A percentile compares a stretch with the other conserved stretches of the same genome.
These are phyloP conservation scores for Cercopithecus mitis DNA, from an alignment of 2,797 vertebrate genomes.

Conservation along the genomic window DNA sequence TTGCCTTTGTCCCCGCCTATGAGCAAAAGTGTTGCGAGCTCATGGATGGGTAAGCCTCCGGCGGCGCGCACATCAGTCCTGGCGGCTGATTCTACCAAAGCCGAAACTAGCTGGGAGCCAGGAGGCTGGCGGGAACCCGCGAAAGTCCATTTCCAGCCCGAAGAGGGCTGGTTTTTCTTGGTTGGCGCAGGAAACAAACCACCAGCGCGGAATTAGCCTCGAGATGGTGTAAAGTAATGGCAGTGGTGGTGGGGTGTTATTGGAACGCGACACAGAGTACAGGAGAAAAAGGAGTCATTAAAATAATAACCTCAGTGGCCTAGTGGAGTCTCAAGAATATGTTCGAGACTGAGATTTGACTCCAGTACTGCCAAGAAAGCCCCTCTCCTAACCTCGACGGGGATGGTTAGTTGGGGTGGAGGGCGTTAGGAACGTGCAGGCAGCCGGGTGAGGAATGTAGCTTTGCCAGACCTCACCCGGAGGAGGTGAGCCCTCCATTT, in stretches of 20 bases:
- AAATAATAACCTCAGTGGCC: not conserved
- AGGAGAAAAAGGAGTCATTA: not conserved
- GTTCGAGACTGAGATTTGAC: not conserved
- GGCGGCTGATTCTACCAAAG: not conserved
- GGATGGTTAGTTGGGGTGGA: not conserved
- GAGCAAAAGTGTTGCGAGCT: not conserved
- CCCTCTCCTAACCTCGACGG: not conserved
- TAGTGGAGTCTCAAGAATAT: not conserved
- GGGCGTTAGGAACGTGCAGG: not conserved
- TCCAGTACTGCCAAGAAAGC: not conserved
- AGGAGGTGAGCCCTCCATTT: not conserved
- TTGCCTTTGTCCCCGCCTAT: not conserved
- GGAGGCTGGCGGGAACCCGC: not conserved
- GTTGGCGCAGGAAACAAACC: not conserved
- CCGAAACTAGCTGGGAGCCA: not conserved
- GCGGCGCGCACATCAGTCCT: not conserved
- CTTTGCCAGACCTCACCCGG: not conserved
- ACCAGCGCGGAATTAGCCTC: not conserved
- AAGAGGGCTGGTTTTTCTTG: not conserved
- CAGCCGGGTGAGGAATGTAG: not conserved
- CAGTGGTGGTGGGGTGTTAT: not conserved
- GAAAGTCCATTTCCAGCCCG: not conserved
- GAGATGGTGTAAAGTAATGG: not conserved
- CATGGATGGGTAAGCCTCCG: not conserved
- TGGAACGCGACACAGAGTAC: not conserved